Conservation (phyloP, 2,113 vertebrate species). For the Silurus glanis region DNA sequence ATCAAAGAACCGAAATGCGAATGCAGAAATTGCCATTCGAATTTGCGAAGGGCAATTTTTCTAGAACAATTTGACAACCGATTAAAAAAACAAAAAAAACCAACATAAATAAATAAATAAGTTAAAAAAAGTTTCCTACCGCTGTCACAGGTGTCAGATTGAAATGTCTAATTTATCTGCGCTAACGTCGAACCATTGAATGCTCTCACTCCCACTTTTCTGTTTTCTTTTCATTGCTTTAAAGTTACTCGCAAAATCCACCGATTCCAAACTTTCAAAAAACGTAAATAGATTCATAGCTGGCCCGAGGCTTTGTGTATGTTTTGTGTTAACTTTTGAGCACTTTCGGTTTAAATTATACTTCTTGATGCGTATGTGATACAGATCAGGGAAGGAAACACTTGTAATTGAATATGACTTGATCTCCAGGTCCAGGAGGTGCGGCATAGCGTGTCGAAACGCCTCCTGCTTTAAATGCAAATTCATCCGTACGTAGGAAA, state of each 20-base stretch:
- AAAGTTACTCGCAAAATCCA: background rate
- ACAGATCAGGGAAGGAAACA: background rate
- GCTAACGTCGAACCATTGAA: background rate
- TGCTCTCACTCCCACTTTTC: background rate
- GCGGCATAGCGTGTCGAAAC: background rate
- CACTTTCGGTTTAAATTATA: background rate
- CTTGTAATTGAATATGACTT: background rate
- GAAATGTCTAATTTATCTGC: background rate
- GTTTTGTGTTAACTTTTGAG: background rate
- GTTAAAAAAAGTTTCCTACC: background rate
- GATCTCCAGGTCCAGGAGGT: background rate
- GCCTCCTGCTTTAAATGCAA: background rate
- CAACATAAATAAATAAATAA: background rate
- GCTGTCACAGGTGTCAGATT: background rate
- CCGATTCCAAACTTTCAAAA: background rate
- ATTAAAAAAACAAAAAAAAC: background rate
- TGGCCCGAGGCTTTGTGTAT: background rate
- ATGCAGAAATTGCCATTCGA: conserved; percentile 20
- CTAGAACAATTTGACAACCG: conserved; percentile 5
- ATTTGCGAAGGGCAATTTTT: conserved; percentile 25
- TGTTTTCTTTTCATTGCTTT: background rate
- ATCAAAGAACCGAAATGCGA: conserved; percentile 26
- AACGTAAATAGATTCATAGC: background rate
- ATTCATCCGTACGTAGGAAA: background rate
- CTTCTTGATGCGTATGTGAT: background rate